These are phyloP conservation scores for Crotalus tigris DNA, from an alignment of 2,113 vertebrate species.

Conservation along the genomic window DNA sequence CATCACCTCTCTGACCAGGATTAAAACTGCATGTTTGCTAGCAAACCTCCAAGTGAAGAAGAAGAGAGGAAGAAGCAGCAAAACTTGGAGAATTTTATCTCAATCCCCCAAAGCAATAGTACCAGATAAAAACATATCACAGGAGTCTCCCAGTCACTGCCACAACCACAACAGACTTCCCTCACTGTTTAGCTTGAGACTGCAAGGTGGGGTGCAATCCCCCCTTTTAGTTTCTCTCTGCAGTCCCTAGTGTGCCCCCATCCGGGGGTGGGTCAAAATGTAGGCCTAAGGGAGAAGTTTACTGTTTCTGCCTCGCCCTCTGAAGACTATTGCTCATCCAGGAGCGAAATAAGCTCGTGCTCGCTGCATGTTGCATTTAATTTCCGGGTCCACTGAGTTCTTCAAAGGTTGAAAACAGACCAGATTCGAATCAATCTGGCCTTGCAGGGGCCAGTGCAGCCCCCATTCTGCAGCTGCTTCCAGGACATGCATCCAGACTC, in stretches of 20 bases:
- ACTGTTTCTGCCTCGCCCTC: not conserved
- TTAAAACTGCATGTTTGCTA: not conserved
- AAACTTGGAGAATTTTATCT: not conserved
- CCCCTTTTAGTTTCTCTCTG: not conserved
- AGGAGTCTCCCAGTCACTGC: not conserved
- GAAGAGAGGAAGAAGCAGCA: not conserved
- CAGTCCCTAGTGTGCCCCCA: not conserved
- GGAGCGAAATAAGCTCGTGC: not conserved
- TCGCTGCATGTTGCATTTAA: not conserved
- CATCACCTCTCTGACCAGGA: not conserved
- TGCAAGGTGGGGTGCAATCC: not conserved
- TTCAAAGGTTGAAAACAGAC: not conserved
- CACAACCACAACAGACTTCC: not conserved
- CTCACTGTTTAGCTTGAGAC: not conserved
- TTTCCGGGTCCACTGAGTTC: not conserved
- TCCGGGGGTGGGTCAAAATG: not conserved
- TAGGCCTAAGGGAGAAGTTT: not conserved
- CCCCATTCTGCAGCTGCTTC: conserved; percentile 78
- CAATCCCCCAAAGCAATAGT: not conserved
- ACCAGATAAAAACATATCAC: not conserved
- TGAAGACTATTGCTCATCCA: not conserved
- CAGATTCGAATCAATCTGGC: conserved; percentile 17
- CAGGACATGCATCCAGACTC: conserved; percentile 84
- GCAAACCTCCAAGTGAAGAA: not conserved
- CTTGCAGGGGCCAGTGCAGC: conserved; percentile 78